Evolutionary conservation across 2,888 invertebrate genomes (phyloP), one percentile per base, ranked within the genome.

Genomic region (Drosophila recens): DNA sequence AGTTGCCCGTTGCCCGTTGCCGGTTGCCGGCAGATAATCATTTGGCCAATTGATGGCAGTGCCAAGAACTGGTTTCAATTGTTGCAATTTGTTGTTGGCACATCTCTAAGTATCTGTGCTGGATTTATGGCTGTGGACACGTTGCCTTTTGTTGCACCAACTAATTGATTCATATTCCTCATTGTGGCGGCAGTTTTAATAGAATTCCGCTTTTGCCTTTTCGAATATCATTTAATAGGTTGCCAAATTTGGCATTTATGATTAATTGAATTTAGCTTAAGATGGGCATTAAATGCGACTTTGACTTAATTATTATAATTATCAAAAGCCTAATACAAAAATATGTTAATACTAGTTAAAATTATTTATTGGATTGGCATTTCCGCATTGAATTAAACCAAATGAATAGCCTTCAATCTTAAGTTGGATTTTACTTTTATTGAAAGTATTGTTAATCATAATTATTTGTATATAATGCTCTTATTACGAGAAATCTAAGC

Each of bases 131-230:
- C n/a, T 66, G 56, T 68, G 69, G 45, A 65, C 62, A 69, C 69
- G 68, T 83, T 84, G 82, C 84, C 79, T 81, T 87, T 79, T 87
- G 82, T 74, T 79, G 85, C 79, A 72, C 67, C 11, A 75, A 57
- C 75, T 76, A 89, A 87, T 84, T 84, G 87, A 89, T 84, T 89
- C 81, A 89, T 87, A 84, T 88, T 83, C 38, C 46, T 45, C 33
- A 56, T 33, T 88, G 82, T 64, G 76, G 59, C 71, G 46, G 57
- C 57, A 66, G 77, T 77, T 84, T 61, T 63, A 61, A 62, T 83
- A 48, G 56, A 62, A 73, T 80, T 73, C 66, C 76, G 58, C 45
- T 9, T 20, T 72, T 77, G 58, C 53, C 73, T 70, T 70, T 68
- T 71, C 45, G 36, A 62, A 71, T 76, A 66, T 54, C 58, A 56